These are phyloP conservation scores for Cyanocitta stelleri DNA, from an alignment of 2,113 vertebrate genomes.

Conservation along the genomic window DNA sequence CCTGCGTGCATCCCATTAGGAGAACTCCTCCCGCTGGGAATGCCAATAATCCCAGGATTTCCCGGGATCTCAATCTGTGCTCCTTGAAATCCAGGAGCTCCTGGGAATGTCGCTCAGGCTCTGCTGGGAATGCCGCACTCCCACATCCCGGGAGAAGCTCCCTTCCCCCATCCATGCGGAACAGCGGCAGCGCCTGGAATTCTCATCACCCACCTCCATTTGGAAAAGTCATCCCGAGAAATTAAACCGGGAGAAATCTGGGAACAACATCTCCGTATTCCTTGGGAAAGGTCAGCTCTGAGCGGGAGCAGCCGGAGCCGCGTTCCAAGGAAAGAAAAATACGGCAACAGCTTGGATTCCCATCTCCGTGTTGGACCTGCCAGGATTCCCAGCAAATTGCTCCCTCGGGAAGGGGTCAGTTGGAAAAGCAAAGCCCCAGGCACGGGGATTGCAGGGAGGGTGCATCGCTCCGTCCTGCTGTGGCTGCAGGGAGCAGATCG, in stretches of 20 bases:
- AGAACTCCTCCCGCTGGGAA: not conserved
- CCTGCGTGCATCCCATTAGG: not conserved
- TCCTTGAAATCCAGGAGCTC: not conserved
- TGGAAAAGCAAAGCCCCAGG: no score
- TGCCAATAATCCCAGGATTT: not conserved
- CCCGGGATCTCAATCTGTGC: not conserved
- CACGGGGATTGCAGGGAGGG: not conserved
- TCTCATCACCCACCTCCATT: not conserved
- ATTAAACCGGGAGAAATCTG: not conserved
- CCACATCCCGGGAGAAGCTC: not conserved
- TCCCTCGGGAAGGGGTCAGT: not conserved
- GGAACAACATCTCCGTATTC: not conserved
- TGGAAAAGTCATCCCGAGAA: not conserved
- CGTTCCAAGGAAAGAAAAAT: not conserved
- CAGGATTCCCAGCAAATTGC: not conserved
- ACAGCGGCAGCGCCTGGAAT: not conserved
- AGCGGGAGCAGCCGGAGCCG: not conserved
- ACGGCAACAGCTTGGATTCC: not conserved
- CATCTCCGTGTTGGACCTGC: not conserved
- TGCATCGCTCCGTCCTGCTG: not conserved
- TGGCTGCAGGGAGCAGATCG: not conserved
- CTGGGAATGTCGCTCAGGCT: not conserved
- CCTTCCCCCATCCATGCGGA: not conserved
- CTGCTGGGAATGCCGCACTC: not conserved
- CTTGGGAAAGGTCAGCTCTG: not conserved